These are phyloP conservation scores for Pygocentrus nattereri DNA, from an alignment of 2,797 vertebrate species.

Conservation along the genomic window DNA sequence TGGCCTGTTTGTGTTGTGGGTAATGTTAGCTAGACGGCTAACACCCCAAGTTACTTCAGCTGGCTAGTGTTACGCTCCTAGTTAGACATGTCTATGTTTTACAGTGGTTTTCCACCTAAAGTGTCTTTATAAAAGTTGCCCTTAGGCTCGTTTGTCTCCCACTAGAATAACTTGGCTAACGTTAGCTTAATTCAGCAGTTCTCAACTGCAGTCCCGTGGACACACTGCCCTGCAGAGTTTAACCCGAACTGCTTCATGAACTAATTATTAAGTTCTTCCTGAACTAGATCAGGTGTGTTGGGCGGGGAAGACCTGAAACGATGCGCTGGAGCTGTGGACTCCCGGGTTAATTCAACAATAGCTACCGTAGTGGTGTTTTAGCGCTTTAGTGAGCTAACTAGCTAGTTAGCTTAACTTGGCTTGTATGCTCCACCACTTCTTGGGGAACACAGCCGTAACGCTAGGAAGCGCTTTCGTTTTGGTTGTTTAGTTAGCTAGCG, in stretches of 20 bases:
- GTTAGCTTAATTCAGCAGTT: not conserved
- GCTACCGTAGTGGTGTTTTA: not conserved
- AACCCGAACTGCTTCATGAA: not conserved
- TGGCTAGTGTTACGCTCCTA: not conserved
- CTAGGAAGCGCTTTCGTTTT: constrained; percentile 8
- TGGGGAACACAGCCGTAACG: not conserved
- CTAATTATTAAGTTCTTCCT: not conserved
- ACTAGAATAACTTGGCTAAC: not conserved
- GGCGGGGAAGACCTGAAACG: not conserved
- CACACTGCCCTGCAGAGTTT: not conserved
- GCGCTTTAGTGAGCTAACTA: not conserved
- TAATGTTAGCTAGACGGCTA: constrained; percentile 14
- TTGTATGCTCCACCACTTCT: not conserved
- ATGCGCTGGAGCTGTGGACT: not conserved
- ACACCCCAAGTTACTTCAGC: not conserved
- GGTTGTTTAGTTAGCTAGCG: constrained; percentile 14
- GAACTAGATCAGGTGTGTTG: not conserved
- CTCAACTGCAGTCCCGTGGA: not conserved
- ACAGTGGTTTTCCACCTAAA: not conserved
- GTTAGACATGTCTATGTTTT: not conserved
- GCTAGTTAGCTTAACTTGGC: not conserved
- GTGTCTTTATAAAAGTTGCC: not conserved
- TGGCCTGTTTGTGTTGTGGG: constrained; percentile 24
- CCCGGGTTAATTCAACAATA: not conserved
- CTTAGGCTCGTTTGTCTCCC: not conserved